phyloP scores from a whole-genome alignment of 2,797 vertebrate genomes.

The Platyrinchus mystaceus region DNA sequence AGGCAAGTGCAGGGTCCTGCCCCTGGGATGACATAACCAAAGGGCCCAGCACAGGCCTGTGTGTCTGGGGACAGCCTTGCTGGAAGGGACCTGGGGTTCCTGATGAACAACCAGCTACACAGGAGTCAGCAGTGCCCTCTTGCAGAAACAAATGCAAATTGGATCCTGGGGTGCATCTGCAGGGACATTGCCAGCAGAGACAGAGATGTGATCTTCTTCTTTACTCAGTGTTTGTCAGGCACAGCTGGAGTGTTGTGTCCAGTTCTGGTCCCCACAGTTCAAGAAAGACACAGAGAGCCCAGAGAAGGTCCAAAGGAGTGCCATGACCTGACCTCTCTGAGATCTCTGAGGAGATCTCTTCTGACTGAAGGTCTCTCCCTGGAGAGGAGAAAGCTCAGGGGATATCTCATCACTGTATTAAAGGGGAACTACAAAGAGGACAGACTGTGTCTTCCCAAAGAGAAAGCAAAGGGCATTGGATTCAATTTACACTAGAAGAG shows the following conservation, averaged over 20 bases:
- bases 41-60: background rate
- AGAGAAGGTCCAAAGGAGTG: background rate
- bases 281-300: background rate
- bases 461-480: background rate
- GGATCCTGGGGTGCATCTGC: background rate
- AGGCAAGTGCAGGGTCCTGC: background rate
- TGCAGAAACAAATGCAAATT: background rate
- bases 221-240: background rate
- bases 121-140: rapidly evolving
- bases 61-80: background rate
- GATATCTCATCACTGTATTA: background rate
- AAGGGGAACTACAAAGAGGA: background rate
- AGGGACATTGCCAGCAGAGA: background rate
- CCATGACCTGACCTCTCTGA: background rate
- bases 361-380: background rate
- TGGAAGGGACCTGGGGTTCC: background rate
- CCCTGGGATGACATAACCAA: background rate
- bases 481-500: background rate
- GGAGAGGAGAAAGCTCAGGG: background rate
- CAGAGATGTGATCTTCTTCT: background rate
- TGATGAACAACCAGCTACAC: background rate
- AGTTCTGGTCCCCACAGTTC: background rate
- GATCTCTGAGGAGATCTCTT: background rate
- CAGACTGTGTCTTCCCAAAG: background rate
- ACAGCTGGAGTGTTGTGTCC: background rate